Base-by-base conservation (phyloP, 2,113 vertebrate genomes). In the Nettapus auritus region DNA sequence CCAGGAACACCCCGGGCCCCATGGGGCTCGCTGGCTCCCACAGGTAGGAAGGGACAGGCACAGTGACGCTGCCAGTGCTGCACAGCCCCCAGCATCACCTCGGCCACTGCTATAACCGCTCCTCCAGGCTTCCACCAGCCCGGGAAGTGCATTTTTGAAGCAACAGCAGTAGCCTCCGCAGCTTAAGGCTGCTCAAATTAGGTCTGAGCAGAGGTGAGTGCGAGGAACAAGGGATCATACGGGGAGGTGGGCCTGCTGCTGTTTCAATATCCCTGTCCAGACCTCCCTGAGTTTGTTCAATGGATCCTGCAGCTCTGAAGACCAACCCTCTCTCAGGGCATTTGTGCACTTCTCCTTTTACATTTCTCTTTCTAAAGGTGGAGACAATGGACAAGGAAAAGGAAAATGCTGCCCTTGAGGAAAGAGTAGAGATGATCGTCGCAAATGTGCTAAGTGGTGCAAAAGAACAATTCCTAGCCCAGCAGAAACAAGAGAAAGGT, bases 401-500 rank as follows among this genome's bases (percentile, higher is more conserved):
- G 5, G 56, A 57, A 48, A 55, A 84, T 2, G 20, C 20, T 59
- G 22, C 22, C 6, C 4, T 62, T 6, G 25, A 11, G 9, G 46
- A 66, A 20, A 5, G 57, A 44, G 87, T 90, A 28, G 16, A 10
- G 6, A 17, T 14, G 13, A 1, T 95, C 26, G 69, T 5, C 8
- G 16, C 76, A 20, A 25, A 36, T 1, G 52, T 19, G 16, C 64
- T 93, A 22, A 3, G 7, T 3, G 13, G 9, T 46, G 88, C 95
- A n/a, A 23, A 17, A 12, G 26, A 76, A 3, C 6, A 7, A 25
- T 11, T 18, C 74, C 62, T 19, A 78, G 57, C 12, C 6, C 29
- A 16, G 50, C 50, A 60, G 31, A 44, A 63, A 33, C 63, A 63
- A 38, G 71, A 93, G 16, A 50, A 68, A 97, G 97, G 97, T 97